These are phyloP conservation scores for Harpalus rubripes DNA, from an alignment of 2,888 invertebrate genomes.

Conservation along the genomic window DNA sequence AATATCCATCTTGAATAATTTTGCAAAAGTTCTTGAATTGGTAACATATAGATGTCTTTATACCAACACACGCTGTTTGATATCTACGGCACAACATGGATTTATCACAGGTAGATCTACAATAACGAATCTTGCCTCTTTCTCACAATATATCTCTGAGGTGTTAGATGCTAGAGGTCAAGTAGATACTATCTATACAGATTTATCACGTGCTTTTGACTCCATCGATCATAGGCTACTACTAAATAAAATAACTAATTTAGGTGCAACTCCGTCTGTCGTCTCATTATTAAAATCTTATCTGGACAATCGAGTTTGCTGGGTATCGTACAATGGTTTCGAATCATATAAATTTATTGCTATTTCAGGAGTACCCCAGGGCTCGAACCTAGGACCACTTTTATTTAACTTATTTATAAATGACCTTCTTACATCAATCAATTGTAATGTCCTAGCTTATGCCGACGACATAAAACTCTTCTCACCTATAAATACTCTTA, in stretches of 20 bases:
- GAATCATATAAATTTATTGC: not conserved
- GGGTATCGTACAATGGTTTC: slow-evolving; percentile 7
- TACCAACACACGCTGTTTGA: too few relatives aligned
- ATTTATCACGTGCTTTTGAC: slow-evolving; percentile 7
- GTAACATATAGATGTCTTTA: too few relatives aligned
- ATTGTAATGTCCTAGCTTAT: too few relatives aligned
- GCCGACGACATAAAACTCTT: too few relatives aligned
- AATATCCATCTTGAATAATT: too few relatives aligned
- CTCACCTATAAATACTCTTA: too few relatives aligned
- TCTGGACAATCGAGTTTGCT: not conserved
- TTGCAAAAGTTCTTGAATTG: too few relatives aligned
- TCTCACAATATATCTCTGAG: slow-evolving; percentile 9
- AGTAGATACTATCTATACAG: slow-evolving; percentile 8
- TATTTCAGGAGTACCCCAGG: not conserved
- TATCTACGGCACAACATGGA: not conserved
- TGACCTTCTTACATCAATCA: not conserved
- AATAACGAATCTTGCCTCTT: slow-evolving; percentile 11
- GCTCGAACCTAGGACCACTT: not conserved
- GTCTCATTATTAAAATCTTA: not conserved
- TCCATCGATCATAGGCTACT: not conserved
- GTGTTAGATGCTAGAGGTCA: not conserved
- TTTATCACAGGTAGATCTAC: not conserved
- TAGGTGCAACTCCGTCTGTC: not conserved
- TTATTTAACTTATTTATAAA: slow-evolving; percentile 8
- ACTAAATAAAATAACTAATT: slow-evolving; percentile 6